Evolutionary conservation across 2,888 invertebrate genomes (phyloP), one percentile per base, ranked within the genome.

Genomic region (Apodemia hepburni): DNA sequence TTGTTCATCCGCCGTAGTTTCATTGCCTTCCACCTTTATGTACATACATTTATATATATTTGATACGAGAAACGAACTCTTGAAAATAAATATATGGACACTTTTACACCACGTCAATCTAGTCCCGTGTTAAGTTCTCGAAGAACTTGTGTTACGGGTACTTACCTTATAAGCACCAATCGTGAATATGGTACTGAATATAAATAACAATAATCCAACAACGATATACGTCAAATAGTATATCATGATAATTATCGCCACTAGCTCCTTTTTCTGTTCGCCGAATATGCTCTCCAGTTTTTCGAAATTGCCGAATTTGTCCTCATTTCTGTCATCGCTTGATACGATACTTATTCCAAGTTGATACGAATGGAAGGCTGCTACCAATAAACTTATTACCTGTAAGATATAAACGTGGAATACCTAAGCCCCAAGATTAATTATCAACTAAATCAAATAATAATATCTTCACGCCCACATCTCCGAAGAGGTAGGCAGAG

Each of bases 141-240:
- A 22, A 22, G 22, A 22, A 22, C 22, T 22, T 22, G 22, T 22
- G 22, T 22, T 22, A 22, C 22, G 22, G 22, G 22, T 18, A 69
- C 75, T 73, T 71, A 89, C 90, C 80, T 82, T 85, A 71, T 85
- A 84, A 66, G 85, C 86, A 63, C 90, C 90, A 70, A 85, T 82
- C 0, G 85, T 84, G 64, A 84, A 82, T 63, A 87, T 68, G 4
- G 80, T 71, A 57, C 80, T 76, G 66, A 87, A 85, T 5, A 90
- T 65, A 51, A 90, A 81, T 66, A 89, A 66, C 29, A 89, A 65
- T 33, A 85, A 67, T 60, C 79, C 84, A 63, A 90, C 77, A 2
- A 75, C 65, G 1, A 84, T 78, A 63, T 91, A 90, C 12, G 81
- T 77, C 33, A 81, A 63, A 68, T 84, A 84, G 70, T 90, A 91